Evolutionary conservation across 35 echinoderm and acorn worm species (phyloP).

Genomic region (Apostichopus japonicus): DNA sequence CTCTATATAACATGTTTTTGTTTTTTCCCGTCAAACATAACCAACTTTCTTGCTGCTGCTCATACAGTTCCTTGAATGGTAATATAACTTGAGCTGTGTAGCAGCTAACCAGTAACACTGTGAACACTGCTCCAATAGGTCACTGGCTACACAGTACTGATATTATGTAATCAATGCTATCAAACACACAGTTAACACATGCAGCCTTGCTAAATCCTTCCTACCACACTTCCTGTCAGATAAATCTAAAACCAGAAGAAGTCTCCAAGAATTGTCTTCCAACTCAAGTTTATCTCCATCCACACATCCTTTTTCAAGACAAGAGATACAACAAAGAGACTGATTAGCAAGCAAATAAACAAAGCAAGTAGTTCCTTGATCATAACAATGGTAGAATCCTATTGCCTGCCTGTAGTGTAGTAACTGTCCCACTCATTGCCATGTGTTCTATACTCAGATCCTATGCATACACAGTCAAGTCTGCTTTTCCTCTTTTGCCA

Average conservation of each 20-base stretch:
- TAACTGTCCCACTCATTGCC: not conserved
- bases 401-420: not conserved
- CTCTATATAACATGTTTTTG: too few relatives aligned
- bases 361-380: not conserved
- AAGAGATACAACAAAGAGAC: not conserved
- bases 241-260: not conserved
- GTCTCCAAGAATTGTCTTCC: not conserved
- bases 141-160: not conserved
- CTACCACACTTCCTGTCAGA: slow-evolving; percentile 2
- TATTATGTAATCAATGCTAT: not conserved
- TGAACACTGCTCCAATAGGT: too few relatives aligned
- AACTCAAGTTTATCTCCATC: not conserved
- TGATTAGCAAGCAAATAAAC: not conserved
- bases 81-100: too few relatives aligned
- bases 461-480: not conserved
- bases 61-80: too few relatives aligned
- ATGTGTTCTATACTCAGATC: not conserved
- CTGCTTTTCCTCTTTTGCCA: not conserved
- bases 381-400: slow-evolving; percentile 9
- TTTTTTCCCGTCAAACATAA: too few relatives aligned
- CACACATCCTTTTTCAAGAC: not conserved
- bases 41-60: too few relatives aligned
- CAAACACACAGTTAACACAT: too few relatives aligned
- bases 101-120: too few relatives aligned
- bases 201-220: not conserved